Conservation (phyloP, 2,888 invertebrate genomes). For the Orthonevra nobilis region DNA sequence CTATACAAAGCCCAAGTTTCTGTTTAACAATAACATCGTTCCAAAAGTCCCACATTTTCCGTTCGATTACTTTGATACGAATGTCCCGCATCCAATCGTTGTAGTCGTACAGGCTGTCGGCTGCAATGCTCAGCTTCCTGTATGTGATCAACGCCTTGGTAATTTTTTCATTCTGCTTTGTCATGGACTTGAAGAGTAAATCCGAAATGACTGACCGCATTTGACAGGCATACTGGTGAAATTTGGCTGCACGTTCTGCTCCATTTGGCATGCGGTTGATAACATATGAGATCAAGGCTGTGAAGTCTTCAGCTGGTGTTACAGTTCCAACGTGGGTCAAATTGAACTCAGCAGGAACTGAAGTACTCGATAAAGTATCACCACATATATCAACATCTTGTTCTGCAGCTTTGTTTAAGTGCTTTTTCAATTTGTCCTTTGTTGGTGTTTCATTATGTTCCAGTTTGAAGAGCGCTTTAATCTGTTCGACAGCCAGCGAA, state of each 20-base stretch:
- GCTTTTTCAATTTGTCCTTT: slow-evolving; percentile 73
- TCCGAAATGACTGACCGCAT: slow-evolving; percentile 76
- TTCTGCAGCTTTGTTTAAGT: slow-evolving; percentile 69
- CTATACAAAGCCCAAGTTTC: slow-evolving; percentile 75
- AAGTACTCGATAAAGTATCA: slow-evolving; percentile 14
- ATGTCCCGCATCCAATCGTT: slow-evolving; percentile 76
- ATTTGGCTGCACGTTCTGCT: slow-evolving; percentile 74
- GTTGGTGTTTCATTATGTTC: slow-evolving; percentile 79
- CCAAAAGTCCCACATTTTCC: slow-evolving; percentile 76
- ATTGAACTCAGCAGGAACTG: slow-evolving; percentile 26
- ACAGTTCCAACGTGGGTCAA: slow-evolving; percentile 82
- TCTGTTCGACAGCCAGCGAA: slow-evolving; percentile 80
- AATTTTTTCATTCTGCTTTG: slow-evolving; percentile 74
- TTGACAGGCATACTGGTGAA: slow-evolving; percentile 75
- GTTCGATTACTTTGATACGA: slow-evolving; percentile 71
- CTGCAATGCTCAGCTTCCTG: slow-evolving; percentile 74
- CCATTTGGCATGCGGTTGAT: slow-evolving; percentile 72
- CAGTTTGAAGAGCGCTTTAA: slow-evolving; percentile 81
- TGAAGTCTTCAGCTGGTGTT: slow-evolving; percentile 84
- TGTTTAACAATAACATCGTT: slow-evolving; percentile 73
- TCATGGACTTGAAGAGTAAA: slow-evolving; percentile 74
- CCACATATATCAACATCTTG: slow-evolving; percentile 27
- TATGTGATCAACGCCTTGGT: slow-evolving; percentile 73
- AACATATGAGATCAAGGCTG: slow-evolving; percentile 79
- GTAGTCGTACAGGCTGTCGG: slow-evolving; percentile 75